A percentile compares a stretch with the other conserved stretches of the same genome.
These are phyloP conservation scores for Chaetoderma sp. DNA, from an alignment of 2,888 invertebrate genomes.

Conservation along the genomic window DNA sequence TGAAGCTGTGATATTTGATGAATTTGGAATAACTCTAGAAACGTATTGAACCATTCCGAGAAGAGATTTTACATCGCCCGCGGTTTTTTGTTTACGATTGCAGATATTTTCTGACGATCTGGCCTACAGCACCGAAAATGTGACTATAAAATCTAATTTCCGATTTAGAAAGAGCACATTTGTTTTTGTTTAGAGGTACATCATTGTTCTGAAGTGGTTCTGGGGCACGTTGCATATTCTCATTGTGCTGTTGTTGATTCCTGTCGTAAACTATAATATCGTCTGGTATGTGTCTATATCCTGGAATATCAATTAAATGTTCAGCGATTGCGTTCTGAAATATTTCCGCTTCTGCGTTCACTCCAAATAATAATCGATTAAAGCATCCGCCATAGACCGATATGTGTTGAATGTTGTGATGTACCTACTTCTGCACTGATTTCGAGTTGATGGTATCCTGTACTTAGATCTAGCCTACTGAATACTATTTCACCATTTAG, in stretches of 20 bases:
- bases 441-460: conserved; percentile 44
- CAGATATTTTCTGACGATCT: conserved; percentile 12
- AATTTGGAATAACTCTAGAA: conserved; percentile 34
- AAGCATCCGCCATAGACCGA: conserved; percentile 38
- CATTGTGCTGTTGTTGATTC: conserved; percentile 53
- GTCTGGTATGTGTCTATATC: conserved; percentile 63
- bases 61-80: conserved; percentile 20
- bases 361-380: conserved; percentile 42
- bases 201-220: conserved; percentile 30
- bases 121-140: background rate
- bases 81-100: too few species aligned
- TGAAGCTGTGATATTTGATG: conserved; percentile 33
- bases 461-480: conserved; percentile 40
- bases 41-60: conserved; percentile 33
- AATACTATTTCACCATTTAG: conserved; percentile 42
- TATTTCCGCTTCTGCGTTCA: conserved; percentile 67
- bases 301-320: conserved; percentile 58
- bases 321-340: conserved; percentile 67
- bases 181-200: conserved; percentile 45
- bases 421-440: conserved; percentile 42
- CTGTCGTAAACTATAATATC: conserved; percentile 65
- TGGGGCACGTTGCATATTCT: conserved; percentile 43
- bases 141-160: conserved; percentile 11
- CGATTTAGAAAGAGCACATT: conserved; percentile 48
- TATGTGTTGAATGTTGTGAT: conserved; percentile 45